These are phyloP conservation scores for Drosophila kuntzei DNA, from an alignment of 2,888 invertebrate species.

Conservation along the genomic window DNA sequence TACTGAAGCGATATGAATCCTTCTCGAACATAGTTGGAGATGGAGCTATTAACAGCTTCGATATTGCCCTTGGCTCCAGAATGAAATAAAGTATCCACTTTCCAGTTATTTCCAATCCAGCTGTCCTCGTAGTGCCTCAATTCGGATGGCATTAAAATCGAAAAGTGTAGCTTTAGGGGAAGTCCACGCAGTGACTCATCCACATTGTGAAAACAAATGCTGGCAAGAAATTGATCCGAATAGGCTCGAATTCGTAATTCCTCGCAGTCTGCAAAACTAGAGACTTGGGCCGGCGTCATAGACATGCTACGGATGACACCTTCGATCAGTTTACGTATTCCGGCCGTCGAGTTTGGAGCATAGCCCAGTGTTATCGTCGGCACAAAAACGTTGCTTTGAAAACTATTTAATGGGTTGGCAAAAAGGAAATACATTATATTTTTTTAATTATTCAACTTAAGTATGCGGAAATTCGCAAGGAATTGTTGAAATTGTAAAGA, in stretches of 20 bases:
- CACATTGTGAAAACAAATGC: constrained; percentile 53
- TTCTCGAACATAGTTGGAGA: constrained; percentile 87
- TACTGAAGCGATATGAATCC: constrained; percentile 89
- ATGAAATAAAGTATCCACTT: constrained; percentile 75
- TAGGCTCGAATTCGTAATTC: constrained; percentile 30
- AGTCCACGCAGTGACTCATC: constrained; percentile 33
- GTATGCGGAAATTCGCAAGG: too few relatives aligned
- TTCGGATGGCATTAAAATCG: constrained; percentile 58
- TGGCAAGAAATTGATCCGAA: constrained; percentile 44
- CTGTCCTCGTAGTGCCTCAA: constrained; percentile 45
- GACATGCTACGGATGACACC: constrained; percentile 20
- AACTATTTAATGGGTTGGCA: constrained; percentile 33
- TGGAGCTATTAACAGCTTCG: constrained; percentile 86
- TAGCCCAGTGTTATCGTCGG: constrained; percentile 49
- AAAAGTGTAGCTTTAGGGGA: constrained; percentile 39
- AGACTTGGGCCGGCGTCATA: constrained; percentile 1
- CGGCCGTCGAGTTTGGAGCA: constrained; percentile 51
- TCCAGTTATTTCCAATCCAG: constrained; percentile 59
- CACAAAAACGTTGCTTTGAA: constrained; percentile 54
- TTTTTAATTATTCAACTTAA: too few relatives aligned
- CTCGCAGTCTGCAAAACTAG: constrained; percentile 36
- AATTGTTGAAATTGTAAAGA: too few relatives aligned
- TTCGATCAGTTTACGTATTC: constrained; percentile 34
- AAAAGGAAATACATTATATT: too few relatives aligned
- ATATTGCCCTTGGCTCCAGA: constrained; percentile 2